Evolutionary conservation across 2,888 invertebrate genomes (phyloP), one percentile per base, ranked within the genome.

Genomic region (Allophyes oxyacanthae): DNA sequence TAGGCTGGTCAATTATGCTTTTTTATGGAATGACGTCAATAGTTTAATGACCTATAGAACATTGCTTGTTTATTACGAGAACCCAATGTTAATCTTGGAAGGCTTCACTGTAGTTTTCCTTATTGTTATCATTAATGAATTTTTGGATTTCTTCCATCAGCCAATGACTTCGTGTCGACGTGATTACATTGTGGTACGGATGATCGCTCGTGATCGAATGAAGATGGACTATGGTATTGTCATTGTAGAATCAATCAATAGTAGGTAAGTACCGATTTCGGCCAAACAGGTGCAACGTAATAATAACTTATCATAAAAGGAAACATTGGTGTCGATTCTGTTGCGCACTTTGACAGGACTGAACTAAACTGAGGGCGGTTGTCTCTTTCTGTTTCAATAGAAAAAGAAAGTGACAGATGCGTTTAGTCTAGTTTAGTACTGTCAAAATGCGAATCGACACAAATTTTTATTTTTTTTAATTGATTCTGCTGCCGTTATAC

Each of bases 91-190:
- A 53, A 40, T 48, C 37, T 67, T 68, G 34, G 49, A 58, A 64
- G 74, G 78, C 56, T 74, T 79, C 76, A 44, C 40, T 46, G 65
- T 54, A 54, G 48, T 70, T 72, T 68, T 69, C 64, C 69, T 69
- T 60, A 70, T 70, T 69, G 14, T 53, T 33, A 40, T 46, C 30
- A 54, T 44, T 44, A 51, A 55, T 68, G 55, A 56, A 13, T 33
- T 49, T 40, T 37, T 41, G 10, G 6, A 11, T 32, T 14, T 48
- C 49, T 68, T 69, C 54, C 64, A 52, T 55, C 52, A 55, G 43
- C 9, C 36, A 6, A 9, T 45, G 37, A n/a, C 28, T 42, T 55
- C 41, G 48, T 51, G 48, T 25, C 14, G 10, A 34, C 14, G n/a
- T 13, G 9, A 33, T 32, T 41, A 44, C 28, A 44, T 48, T 49